Conservation (phyloP, 1,140 invertebrate genomes). For the Kradibia gibbosae region DNA sequence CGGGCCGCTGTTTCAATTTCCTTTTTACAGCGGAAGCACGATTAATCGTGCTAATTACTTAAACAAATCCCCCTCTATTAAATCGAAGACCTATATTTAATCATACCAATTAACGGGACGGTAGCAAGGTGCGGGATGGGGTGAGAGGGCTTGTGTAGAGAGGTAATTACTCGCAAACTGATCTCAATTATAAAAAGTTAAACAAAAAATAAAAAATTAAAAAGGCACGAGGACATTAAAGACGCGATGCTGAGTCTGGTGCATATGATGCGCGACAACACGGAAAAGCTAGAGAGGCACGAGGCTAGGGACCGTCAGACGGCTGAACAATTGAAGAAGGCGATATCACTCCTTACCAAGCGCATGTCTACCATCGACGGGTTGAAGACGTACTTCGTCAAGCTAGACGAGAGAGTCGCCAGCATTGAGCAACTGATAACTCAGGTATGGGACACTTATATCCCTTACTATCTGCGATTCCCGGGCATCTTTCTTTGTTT, state of each 20-base stretch:
- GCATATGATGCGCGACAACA: constrained; percentile 83
- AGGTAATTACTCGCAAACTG: too few species aligned
- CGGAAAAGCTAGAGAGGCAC: constrained; percentile 88
- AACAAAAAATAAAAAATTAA: constrained; percentile 47
- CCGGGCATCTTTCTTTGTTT: too few species aligned
- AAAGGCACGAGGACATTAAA: constrained; percentile 85
- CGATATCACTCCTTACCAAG: constrained; percentile 80
- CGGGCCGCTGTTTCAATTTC: constrained; percentile 5
- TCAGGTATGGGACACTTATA: constrained; percentile 59
- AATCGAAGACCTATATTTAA: constrained; percentile 5
- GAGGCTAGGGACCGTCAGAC: constrained; percentile 85
- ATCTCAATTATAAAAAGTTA: background rate
- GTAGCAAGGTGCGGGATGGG: background rate
- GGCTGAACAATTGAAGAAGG: constrained; percentile 85
- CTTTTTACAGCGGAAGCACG: constrained; percentile 7
- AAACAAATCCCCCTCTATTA: constrained; percentile 16
- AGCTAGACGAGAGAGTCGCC: constrained; percentile 79
- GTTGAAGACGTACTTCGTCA: constrained; percentile 77
- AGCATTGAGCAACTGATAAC: constrained; percentile 76
- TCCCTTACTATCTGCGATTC: too few species aligned
- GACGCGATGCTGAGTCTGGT: constrained; percentile 87
- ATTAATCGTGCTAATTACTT: background rate
- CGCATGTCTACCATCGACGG: constrained; percentile 80
- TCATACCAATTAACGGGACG: background rate
- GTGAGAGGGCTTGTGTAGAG: background rate